Conservation (phyloP, 2,888 invertebrate species). For the Drosophila neonasuta region DNA sequence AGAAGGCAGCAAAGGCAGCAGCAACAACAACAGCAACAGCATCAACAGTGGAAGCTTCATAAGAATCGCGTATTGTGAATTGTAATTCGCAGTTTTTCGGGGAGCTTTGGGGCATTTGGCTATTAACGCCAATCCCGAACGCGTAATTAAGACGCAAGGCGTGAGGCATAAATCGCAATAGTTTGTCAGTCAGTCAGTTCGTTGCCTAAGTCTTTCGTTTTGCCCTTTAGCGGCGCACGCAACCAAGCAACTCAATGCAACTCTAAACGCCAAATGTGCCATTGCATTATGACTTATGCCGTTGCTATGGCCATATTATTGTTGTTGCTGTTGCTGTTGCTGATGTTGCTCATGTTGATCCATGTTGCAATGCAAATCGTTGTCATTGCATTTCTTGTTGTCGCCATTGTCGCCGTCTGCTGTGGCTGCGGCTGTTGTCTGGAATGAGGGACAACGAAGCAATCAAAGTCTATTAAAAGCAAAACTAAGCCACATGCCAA, state of each 20-base stretch:
- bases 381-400: slow-evolving; percentile 46
- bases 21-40: background rate
- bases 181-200: slow-evolving; percentile 32
- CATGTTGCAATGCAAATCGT: slow-evolving; percentile 74
- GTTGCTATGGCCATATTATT: slow-evolving; percentile 16
- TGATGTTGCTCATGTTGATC: slow-evolving; percentile 10
- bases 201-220: slow-evolving; percentile 71
- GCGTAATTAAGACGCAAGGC: slow-evolving; percentile 69
- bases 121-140: slow-evolving; percentile 55
- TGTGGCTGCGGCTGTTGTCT: slow-evolving; percentile 28
- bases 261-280: slow-evolving; percentile 57
- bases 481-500: slow-evolving; percentile 75
- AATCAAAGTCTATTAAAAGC: slow-evolving; percentile 73
- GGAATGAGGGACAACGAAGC: slow-evolving; percentile 55
- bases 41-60: slow-evolving; percentile 18
- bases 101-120: slow-evolving; percentile 35
- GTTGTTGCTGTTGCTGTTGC: slow-evolving; percentile 28
- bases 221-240: slow-evolving; percentile 61
- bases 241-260: slow-evolving; percentile 17
- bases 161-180: slow-evolving; percentile 26
- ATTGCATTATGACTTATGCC: slow-evolving; percentile 67
- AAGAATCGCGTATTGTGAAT: slow-evolving; percentile 58
- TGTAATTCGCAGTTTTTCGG: slow-evolving; percentile 43
- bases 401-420: background rate
- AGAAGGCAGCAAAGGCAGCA: no score